These are phyloP conservation scores for Amphipyra tragopoginis DNA, from an alignment of 2,888 invertebrate species.

Conservation along the genomic window DNA sequence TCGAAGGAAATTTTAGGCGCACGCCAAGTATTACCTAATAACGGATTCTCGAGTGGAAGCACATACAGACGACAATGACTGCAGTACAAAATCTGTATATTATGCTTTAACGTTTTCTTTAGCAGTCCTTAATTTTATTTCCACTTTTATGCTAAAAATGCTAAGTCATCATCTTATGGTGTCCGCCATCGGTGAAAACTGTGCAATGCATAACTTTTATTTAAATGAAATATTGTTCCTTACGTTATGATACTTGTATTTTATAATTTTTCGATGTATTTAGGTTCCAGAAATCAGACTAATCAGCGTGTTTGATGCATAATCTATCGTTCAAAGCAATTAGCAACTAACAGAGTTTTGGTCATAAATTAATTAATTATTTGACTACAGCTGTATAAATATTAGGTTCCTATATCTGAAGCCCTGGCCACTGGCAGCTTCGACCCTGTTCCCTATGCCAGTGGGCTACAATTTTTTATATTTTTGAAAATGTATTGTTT, in stretches of 20 bases:
- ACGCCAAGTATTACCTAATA: conserved; percentile 14
- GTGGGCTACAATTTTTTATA: too few relatives aligned
- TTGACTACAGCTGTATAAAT: background rate
- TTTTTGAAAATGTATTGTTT: too few relatives aligned
- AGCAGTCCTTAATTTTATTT: conserved; percentile 21
- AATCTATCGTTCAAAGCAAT: background rate
- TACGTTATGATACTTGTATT: background rate
- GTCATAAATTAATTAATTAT: background rate
- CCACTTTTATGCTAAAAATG: background rate
- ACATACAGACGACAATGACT: conserved; percentile 41
- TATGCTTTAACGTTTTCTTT: conserved; percentile 33
- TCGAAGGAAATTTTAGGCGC: conserved; percentile 12
- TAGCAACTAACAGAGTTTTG: background rate
- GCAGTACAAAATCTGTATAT: conserved; percentile 61
- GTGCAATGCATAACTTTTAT: conserved; percentile 1
- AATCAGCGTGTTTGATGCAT: background rate
- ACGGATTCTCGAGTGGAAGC: conserved; percentile 27
- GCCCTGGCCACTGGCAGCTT: too few relatives aligned
- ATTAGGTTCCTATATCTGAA: too few relatives aligned
- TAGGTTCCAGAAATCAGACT: conserved; percentile 3
- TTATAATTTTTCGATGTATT: conserved; percentile 4
- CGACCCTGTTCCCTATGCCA: too few relatives aligned
- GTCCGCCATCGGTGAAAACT: background rate
- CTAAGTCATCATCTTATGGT: background rate
- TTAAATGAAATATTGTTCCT: conserved; percentile 15